Conservation (phyloP, 1,140 invertebrate species). For the Pomacea maculata region DNA sequence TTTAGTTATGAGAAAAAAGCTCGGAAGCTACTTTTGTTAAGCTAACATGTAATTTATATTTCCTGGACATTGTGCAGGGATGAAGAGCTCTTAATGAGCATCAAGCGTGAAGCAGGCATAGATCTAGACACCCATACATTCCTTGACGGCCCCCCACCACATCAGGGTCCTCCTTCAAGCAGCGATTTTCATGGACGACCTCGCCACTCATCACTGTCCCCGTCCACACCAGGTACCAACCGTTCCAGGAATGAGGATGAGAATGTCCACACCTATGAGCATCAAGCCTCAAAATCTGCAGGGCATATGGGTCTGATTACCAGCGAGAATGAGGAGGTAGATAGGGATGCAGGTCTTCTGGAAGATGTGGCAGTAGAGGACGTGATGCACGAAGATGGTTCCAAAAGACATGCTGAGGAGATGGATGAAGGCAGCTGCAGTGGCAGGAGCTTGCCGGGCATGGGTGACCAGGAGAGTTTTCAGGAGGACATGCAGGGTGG, state of each 20-base stretch:
- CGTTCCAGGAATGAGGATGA: too few relatives aligned
- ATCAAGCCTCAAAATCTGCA: too few relatives aligned
- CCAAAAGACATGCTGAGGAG: too few relatives aligned
- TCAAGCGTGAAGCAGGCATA: constrained; percentile 35
- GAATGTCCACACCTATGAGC: too few relatives aligned
- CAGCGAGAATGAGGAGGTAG: too few relatives aligned
- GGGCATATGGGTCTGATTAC: too few relatives aligned
- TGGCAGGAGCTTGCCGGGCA: constrained; percentile 10
- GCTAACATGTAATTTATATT: too few relatives aligned
- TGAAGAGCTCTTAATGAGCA: constrained; percentile 36
- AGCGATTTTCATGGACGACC: background rate
- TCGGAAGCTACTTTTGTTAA: too few relatives aligned
- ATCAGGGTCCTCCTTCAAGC: background rate
- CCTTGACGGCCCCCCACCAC: background rate
- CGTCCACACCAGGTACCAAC: too few relatives aligned
- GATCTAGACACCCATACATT: constrained; percentile 23
- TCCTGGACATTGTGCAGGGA: constrained; percentile 20
- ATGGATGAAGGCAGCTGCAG: too few relatives aligned
- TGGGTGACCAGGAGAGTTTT: constrained; percentile 15
- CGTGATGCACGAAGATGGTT: background rate
- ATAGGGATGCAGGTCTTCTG: too few relatives aligned
- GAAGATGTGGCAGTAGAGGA: background rate
- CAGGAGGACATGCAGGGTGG: constrained; percentile 6
- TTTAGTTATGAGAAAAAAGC: too few relatives aligned
- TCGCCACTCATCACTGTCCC: background rate